Evolutionary conservation across 2,113 vertebrate species (phyloP).

Genomic region (Lepus timidus): DNA sequence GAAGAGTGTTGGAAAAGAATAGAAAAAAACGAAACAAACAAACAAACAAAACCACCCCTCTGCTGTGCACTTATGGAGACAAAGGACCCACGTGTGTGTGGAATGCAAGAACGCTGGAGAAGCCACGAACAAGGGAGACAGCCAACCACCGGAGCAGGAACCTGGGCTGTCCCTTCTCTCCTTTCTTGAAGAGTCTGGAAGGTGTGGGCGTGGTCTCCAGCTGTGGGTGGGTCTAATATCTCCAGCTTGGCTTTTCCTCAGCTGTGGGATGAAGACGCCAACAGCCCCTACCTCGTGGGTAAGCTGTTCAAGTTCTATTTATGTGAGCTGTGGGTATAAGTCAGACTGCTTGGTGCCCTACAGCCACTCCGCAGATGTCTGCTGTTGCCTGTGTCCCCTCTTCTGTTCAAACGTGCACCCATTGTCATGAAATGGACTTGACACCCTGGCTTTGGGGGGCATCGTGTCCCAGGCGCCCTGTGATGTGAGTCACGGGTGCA

Average conservation of each 20-base stretch:
- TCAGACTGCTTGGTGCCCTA: rapidly evolving
- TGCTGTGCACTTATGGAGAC: not conserved
- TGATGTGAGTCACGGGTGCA: not conserved
- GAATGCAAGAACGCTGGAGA: rapidly evolving
- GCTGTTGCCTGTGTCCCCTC: not conserved
- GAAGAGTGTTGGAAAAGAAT: not conserved
- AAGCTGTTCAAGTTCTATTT: not conserved
- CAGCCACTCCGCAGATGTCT: no score
- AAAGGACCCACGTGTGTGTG: rapidly evolving
- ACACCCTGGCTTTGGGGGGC: not conserved
- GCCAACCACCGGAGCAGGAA: rapidly evolving
- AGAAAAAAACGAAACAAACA: not conserved
- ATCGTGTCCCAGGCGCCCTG: rapidly evolving
- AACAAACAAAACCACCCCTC: not conserved
- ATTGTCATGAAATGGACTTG: not conserved
- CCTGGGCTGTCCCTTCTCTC: not conserved
- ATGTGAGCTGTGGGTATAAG: rapidly evolving
- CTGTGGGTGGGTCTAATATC: not conserved
- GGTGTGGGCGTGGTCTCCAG: rapidly evolving
- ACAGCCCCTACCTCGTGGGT: rapidly evolving
- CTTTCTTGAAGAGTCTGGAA: not conserved
- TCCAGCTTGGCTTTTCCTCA: not conserved
- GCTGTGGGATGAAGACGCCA: not conserved
- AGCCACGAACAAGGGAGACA: no score
- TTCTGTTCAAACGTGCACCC: not conserved